Evolutionary conservation across 2,888 invertebrate genomes (phyloP).

Genomic region (Junonia oenone): DNA sequence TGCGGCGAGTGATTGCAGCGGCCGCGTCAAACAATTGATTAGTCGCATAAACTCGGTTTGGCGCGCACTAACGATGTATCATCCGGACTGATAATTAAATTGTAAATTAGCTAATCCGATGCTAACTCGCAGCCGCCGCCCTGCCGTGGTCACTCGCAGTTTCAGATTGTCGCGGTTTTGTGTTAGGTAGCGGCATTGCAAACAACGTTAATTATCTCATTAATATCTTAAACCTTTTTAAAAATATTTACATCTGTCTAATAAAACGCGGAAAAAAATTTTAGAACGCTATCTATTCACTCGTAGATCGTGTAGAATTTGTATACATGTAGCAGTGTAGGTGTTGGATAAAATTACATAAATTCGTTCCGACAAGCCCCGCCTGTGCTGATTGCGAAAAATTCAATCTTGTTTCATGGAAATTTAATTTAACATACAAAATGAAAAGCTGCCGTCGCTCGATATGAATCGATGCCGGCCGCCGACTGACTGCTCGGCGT

Average conservation of each 20-base stretch:
- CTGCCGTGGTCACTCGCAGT: conserved; percentile 39
- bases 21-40: conserved; percentile 80
- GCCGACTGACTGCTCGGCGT: conserved; percentile 53
- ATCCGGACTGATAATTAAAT: conserved; percentile 77
- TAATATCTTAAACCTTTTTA: neutral
- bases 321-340: conserved; percentile 17
- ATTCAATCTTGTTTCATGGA: conserved; percentile 79
- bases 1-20: conserved; percentile 69
- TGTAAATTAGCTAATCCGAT: conserved; percentile 77
- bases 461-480: conserved; percentile 73
- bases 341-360: conserved; percentile 40
- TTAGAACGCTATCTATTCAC: neutral
- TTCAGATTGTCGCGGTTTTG: conserved; percentile 24
- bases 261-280: too few species aligned
- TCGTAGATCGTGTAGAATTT: neutral
- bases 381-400: conserved; percentile 75
- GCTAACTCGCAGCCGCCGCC: conserved; percentile 50
- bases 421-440: conserved; percentile 80
- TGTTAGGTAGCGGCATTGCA: neutral
- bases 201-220: neutral
- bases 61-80: conserved; percentile 78
- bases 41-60: conserved; percentile 80
- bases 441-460: conserved; percentile 72
- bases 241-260: too few species aligned
- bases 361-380: conserved; percentile 50